Base-by-base conservation (phyloP, 2,888 invertebrate genomes). In the Ormyrus rosae region DNA sequence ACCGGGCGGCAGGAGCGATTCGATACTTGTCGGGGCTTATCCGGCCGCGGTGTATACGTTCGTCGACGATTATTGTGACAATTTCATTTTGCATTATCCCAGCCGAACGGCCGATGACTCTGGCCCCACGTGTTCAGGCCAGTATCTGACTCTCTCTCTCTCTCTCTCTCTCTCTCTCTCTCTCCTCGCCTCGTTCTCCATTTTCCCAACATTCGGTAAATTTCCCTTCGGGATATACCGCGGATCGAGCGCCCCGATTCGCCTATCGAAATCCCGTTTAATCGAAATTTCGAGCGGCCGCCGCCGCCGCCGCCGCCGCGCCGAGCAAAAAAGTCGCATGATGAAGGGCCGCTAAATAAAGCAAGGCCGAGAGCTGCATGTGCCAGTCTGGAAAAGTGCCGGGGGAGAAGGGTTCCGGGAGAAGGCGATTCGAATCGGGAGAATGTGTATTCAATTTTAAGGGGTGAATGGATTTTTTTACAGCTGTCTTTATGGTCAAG, bases 61-160 rank as follows among this genome's bases (percentile, higher is more conserved):
- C 83, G 81, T 78, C 83, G 83, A 86, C 84, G 86, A 87, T 88
- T 88, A 87, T 87, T 85, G 86, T 85, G 87, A 87, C 87, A 87
- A 88, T 88, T 87, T 87, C 87, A 85, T 86, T 86, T 86, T 84
- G 85, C 86, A 87, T 86, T 87, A 87, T 86, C 83, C 84, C 84
- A 50, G 76, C 72, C 81, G 81, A 83, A 82, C 81, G 80, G 82
- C 82, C 85, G 83, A 84, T 83, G 85, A 84, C 83, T 84, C 82
- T 64, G 50, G 46, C 34, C 11, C 76, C 61, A 68, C 61, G 69
- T 76, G 68, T 74, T 73, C 73, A 10, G 45, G 60, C 34, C 71
- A 19, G 11, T 82, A 81, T 80, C 83, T 69, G 71, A 60, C 51
- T 45, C 56, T 19, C 34, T 48, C 19, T n/a, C 64, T n/a, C n/a